These are phyloP conservation scores for Circaetus cinerascens DNA, from an alignment of 2,113 vertebrate species.

Conservation along the genomic window DNA sequence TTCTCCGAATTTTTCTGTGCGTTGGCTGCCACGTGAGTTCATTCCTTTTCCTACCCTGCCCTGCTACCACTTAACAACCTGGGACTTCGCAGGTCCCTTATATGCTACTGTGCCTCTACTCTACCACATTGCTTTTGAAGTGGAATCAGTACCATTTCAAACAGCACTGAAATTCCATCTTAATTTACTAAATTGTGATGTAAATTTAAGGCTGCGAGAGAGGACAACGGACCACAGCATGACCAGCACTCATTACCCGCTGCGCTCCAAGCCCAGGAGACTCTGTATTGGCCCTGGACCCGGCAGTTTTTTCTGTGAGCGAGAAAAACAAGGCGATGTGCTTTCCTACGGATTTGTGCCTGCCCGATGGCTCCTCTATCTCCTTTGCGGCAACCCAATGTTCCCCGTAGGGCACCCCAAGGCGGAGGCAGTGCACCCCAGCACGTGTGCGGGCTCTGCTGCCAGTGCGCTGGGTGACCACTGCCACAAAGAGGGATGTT, in stretches of 20 bases:
- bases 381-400: neutral
- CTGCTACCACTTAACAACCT: neutral
- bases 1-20: neutral
- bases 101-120: neutral
- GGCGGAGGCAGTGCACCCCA: neutral
- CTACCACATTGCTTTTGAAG: neutral
- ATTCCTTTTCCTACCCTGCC: neutral
- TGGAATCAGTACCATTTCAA: neutral
- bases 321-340: neutral
- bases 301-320: neutral
- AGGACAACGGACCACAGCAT: neutral
- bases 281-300: neutral
- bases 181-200: neutral
- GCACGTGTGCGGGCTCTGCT: neutral
- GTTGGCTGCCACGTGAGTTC: neutral
- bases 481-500: neutral
- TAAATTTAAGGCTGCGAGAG: neutral
- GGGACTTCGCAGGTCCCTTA: neutral
- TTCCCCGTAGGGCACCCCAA: neutral
- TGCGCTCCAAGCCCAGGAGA: neutral
- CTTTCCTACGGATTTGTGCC: neutral
- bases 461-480: neutral
- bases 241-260: neutral
- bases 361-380: neutral
- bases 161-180: neutral